Percentiles rank a stretch among this genome's conserved stretches.
phyloP scores from a whole-genome alignment of 1,140 invertebrate species.

The Zeugodacus cucurbitae region DNA sequence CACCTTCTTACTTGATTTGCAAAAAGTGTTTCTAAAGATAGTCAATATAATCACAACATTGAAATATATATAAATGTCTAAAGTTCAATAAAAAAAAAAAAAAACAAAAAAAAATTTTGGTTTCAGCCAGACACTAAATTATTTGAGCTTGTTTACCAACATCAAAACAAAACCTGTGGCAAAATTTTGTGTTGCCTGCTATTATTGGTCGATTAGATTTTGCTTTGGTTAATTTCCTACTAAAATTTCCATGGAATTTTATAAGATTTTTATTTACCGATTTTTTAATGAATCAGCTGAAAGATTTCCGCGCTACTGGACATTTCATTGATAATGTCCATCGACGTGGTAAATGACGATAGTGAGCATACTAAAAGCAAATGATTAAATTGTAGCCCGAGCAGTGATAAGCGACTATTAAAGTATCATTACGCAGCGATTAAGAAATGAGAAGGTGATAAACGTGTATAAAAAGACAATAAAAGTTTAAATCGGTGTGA shows the following conservation, averaged over 20 bases:
- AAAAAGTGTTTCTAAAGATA: no score
- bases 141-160: no score
- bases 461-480: background rate
- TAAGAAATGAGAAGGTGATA: background rate
- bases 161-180: no score
- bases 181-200: no score
- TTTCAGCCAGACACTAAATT: no score
- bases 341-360: background rate
- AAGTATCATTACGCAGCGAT: background rate
- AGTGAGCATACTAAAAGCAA: background rate
- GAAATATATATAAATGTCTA: no score
- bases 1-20: no score
- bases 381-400: background rate
- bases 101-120: no score
- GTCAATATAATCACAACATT: no score
- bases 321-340: background rate
- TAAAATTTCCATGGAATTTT: background rate
- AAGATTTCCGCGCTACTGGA: background rate
- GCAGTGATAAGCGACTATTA: background rate
- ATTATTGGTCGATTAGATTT: no score
- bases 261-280: background rate
- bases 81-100: no score
- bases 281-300: background rate
- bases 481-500: background rate
- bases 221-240: no score